Evolutionary conservation across 1,140 invertebrate species (phyloP), one percentile per base, ranked within the genome.

Genomic region (Drosophila busckii): DNA sequence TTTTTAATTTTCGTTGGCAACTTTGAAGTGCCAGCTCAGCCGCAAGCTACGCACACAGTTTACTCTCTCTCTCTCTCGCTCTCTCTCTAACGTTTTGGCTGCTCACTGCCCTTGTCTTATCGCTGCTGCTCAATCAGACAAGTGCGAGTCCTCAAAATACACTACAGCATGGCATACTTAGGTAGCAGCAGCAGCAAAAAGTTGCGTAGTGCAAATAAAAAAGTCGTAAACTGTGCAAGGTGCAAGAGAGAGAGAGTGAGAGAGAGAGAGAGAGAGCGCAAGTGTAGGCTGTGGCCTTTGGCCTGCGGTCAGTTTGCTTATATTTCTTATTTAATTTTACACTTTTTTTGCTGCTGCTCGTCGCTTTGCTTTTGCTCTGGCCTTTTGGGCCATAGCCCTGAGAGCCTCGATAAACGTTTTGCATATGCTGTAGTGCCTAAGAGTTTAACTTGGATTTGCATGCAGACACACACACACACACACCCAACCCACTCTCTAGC

Each of bases 301-400:
- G 59, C 63, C 59, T 80, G 68, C 59, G 73, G 73, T 73, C 59
- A 69, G 68, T 82, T 80, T 69, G 69, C 58, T 78, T 64, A 55
- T 73, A 73, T 82, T 61, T 82, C 54, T 73, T 80, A 80, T 80
- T 80, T 80, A 64, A 68, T 73, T 82, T 65, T 82, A 68, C 75
- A 68, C 68, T 73, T 67, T 60, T 46, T 35, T 40, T 25, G 28
- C 8, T 13, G 28, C 41, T 28, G 42, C 40, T 42, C 22, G 12
- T 32, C 8, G 17, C 13, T 34, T 10, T 25, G 4, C 15, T n/a
- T 6, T n/a, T 2, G 2, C 10, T 19, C 10, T 28, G 2, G 16
- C n/a, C 4, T 8, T 16, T 22, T 15, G 13, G 19, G 15, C 32
- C 12, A 15, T 0, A 15, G 15, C 28, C 38, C 28, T 44, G 22